Evolutionary conservation across 2,888 invertebrate genomes (phyloP).

Genomic region (Apocheima hispidaria): DNA sequence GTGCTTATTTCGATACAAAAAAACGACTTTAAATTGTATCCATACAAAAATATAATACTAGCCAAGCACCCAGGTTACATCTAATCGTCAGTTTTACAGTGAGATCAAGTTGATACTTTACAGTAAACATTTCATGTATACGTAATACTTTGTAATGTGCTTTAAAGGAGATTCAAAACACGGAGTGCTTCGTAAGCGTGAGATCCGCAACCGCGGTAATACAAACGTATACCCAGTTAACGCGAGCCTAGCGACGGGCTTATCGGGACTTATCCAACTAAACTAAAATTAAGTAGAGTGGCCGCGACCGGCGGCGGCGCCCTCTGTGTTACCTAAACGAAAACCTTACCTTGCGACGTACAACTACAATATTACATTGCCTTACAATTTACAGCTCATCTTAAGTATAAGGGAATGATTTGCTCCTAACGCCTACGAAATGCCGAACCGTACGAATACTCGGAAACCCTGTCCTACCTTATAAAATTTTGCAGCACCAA

Average conservation of each 20-base stretch:
- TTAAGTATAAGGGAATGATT: conserved; percentile 72
- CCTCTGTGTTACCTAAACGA: conserved; percentile 44
- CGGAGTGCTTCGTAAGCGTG: conserved; percentile 45
- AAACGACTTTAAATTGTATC: conserved; percentile 39
- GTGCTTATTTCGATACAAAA: conserved; percentile 29
- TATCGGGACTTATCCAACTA: conserved; percentile 57
- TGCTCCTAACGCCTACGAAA: conserved; percentile 30
- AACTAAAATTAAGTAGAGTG: conserved; percentile 46
- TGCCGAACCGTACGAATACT: conserved; percentile 61
- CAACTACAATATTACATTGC: conserved; percentile 60
- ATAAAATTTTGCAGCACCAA: conserved; percentile 74
- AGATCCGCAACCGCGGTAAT: conserved; percentile 53
- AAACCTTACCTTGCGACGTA: conserved; percentile 64
- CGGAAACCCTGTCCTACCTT: conserved; percentile 72
- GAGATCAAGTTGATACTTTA: conserved; percentile 72
- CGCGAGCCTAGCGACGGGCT: conserved; percentile 48
- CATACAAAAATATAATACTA: conserved; percentile 57
- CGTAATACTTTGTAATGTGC: conserved; percentile 32
- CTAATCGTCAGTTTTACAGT: conserved; percentile 53
- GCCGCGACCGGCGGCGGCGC: background rate
- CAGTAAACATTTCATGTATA: conserved; percentile 46
- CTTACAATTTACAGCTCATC: conserved; percentile 71
- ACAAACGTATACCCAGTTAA: conserved; percentile 39
- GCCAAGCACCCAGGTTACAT: conserved; percentile 68
- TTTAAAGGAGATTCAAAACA: conserved; percentile 46